These are phyloP conservation scores for Peromyscus eremicus DNA, from an alignment of 2,797 vertebrate genomes.

Conservation along the genomic window DNA sequence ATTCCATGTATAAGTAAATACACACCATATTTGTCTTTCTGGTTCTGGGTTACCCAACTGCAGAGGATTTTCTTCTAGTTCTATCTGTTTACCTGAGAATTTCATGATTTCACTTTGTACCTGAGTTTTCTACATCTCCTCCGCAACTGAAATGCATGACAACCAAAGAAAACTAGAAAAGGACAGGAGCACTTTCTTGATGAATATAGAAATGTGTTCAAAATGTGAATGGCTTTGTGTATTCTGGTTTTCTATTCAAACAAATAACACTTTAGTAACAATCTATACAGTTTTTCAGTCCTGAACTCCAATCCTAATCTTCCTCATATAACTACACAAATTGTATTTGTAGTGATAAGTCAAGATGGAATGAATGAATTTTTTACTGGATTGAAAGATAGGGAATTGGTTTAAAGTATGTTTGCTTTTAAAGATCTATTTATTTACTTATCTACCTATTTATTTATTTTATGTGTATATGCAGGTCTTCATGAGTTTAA, in stretches of 20 bases:
- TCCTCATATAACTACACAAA: conserved; percentile 3
- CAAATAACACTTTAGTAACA: conserved; percentile 2
- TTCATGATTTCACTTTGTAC: neutral
- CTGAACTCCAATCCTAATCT: neutral
- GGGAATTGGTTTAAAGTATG: neutral
- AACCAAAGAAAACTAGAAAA: conserved; percentile 21
- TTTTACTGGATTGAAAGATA: neutral
- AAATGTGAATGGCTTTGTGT: neutral
- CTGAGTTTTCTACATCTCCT: neutral
- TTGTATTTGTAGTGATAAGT: neutral
- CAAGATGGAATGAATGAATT: neutral
- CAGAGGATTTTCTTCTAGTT: neutral
- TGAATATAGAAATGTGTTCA: conserved; percentile 17
- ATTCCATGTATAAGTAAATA: neutral
- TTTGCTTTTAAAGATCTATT: neutral
- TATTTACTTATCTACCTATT: neutral
- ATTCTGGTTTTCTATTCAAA: neutral
- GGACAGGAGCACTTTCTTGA: neutral
- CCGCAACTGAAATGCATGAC: neutral
- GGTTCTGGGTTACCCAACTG: neutral
- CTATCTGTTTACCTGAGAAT: neutral
- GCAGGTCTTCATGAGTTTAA: neutral
- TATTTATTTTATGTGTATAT: neutral
- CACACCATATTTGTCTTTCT: neutral
- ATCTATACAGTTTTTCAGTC: neutral